Evolutionary conservation across 2,797 vertebrate genomes (phyloP), one percentile per base, ranked within the genome.

Genomic region (Poeciliopsis infans): DNA sequence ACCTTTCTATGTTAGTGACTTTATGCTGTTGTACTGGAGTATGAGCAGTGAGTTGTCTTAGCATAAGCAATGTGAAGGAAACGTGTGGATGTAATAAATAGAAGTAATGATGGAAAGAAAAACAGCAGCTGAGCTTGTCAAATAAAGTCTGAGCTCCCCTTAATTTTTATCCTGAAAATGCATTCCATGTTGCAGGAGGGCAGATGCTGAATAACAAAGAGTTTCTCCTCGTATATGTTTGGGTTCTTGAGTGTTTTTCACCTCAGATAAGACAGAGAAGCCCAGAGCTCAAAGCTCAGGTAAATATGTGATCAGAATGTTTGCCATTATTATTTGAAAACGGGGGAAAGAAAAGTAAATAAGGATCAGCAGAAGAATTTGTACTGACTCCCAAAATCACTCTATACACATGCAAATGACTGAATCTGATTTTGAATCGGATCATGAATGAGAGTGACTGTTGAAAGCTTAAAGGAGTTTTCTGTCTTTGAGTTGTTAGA

Each of bases 151-250:
- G 36, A 23, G 36, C 80, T 71, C 6, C 51, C 75, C 68, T 16
- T 8, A 13, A 57, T 25, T 51, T 74, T 74, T 43, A 66, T 55
- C 43, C 79, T 75, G 75, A 25, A 66, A 28, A 82, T 86, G 71
- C 80, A 28, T 23, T 51, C 55, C 84, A 81, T 46, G 72, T 75
- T 73, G 68, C 20, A 28, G 64, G 51, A 74, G 41, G 73, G 70
- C 75, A 72, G 74, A 79, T 49, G 72, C 69, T 75, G 45, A 83
- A 53, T 15, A 46, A n/a, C 64, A 82, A 41, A 41, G 75, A 77
- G 88, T 84, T 82, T 78, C 82, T 84, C 23, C 83, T 75, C 2
- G 36, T 5, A 20, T 73, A 64, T 75, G 16, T 82, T 87, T 81
- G 46, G 33, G 61, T 20, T 47, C 28, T 71, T 45, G 6, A 76